A percentile compares a stretch with the other conserved stretches of the same genome.
phyloP scores from a whole-genome alignment of 2,113 vertebrate species.

The Hippocampus abdominalis region DNA sequence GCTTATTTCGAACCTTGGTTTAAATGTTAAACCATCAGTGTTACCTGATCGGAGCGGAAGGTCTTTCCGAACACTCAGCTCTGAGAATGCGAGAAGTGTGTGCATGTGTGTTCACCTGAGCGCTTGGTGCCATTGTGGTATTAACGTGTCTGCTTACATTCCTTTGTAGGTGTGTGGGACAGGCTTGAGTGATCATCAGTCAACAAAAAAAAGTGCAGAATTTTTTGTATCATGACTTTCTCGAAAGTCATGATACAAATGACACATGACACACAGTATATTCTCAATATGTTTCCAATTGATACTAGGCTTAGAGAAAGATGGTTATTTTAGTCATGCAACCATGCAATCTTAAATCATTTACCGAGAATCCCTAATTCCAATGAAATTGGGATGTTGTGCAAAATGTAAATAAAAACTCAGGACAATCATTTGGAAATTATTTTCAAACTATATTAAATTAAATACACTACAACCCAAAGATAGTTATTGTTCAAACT shows the following conservation, averaged over 20 bases:
- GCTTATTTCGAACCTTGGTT: not conserved
- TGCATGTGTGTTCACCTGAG: constrained; percentile 3
- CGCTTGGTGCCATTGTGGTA: not conserved
- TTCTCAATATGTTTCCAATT: not conserved
- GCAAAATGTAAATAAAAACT: too few species aligned
- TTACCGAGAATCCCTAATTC: too few species aligned
- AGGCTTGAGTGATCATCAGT: not conserved
- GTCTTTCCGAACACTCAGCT: constrained; percentile 47
- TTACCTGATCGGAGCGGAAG: constrained; percentile 32
- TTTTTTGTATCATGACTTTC: not conserved
- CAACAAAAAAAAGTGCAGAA: not conserved
- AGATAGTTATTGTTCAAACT: too few species aligned
- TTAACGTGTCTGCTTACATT: constrained; percentile 16
- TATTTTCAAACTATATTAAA: too few species aligned
- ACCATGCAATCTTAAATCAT: too few species aligned
- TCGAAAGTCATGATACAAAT: too few species aligned
- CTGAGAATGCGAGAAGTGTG: constrained; percentile 42
- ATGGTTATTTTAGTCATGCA: too few species aligned
- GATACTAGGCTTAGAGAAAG: not conserved
- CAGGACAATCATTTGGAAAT: too few species aligned
- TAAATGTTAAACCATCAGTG: constrained; percentile 24
- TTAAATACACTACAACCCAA: too few species aligned
- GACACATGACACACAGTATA: too few species aligned
- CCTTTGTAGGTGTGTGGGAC: not conserved
- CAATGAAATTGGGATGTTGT: too few species aligned